Base-by-base conservation (phyloP, 2,113 vertebrate species). In the Camarhynchus parvulus region DNA sequence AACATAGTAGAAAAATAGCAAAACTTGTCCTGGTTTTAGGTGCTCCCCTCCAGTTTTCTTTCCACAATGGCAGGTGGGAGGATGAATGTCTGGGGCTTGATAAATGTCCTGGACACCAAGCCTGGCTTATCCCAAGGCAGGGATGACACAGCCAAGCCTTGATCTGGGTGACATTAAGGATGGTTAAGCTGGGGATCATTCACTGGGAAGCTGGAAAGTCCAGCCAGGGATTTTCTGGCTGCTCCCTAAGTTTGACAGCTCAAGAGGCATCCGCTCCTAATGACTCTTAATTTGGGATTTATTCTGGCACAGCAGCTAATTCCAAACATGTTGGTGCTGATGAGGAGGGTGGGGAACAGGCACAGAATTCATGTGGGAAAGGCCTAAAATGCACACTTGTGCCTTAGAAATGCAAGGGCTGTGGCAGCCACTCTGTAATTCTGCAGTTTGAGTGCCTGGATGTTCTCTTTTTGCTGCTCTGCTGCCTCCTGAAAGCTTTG, bases 271-370 rank as follows among this genome's bases (percentile, higher is more conserved):
- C 72, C 3, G 4, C 28, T 85, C 46, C 52, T 90, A 67, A 70
- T 80, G 89, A 66, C 50, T 85, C 39, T 70, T 83, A 73, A 68
- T 88, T 82, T 89, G 78, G 67, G 17, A 89, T 70, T 94, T 86
- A 33, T 20, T 46, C 52, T 62, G 83, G 27, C 39, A 30, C 7
- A 23, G 47, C 61, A 42, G 61, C 55, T 80, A n/a, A 39, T 55
- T 55, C 63, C 23, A 55, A n/a, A 19, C 3, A 0, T 33, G 74
- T 42, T n/a, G 19, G 24, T 62, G 33, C 63, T 74, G 41, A 12
- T n/a, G 39, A 84, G 82, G 61, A 80, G 35, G n/a, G 23, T 49
- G 91, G 44, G 37, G 22, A 58, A 46, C 1, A 62, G 39, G 35
- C 12, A 10, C 3, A 16, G 56, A 13, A 61, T 17, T 44, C 2